Base-by-base conservation (phyloP, 2,797 vertebrate species). In the Muscicapa striata region DNA sequence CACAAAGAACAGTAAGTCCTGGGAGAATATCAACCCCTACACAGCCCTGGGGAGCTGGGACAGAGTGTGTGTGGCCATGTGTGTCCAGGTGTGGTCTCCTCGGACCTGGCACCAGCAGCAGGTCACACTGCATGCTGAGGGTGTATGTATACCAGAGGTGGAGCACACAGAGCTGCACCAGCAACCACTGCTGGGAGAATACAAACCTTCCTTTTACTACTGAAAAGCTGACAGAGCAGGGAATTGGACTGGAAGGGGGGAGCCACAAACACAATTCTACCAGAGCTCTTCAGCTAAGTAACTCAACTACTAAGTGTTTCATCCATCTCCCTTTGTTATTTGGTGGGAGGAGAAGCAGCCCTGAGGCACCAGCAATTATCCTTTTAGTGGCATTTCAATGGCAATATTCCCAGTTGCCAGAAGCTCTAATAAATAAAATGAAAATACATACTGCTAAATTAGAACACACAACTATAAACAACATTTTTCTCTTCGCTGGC, bases 351-450 rank as follows among this genome's bases (percentile, higher is more conserved):
- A 97, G 84, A 95, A 95, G 62, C 87, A 91, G 82, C 87, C 92
- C 89, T 62, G 43, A 93, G 95, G 94, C 93, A 95, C 84, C 87
- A 94, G 87, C 91, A 95, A 95, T 95, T 96, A 95, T 84, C 87
- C 80, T 94, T 93, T 90, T 94, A 93, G 94, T 91, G 94, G 85
- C 87, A 93, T 88, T 94, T 96, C 63, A 77, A 66, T 96, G 89
- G 94, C 94, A 95, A 86, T 94, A 94, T 90, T 96, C 94, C 93
- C 94, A 94, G 87, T 73, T 95, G 94, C 89, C 87, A 96, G 89
- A 96, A 94, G 85, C 63, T 63, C 91, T 88, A 95, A 96, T 94
- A 96, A 94, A 96, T 93, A 96, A 96, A 96, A 93, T 91, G 87
- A 95, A 96, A 96, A 96, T 92, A 93, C 89, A 89, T 95, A 91